Percentiles rank a stretch among this genome's conserved stretches.
phyloP scores from a whole-genome alignment of 2,888 invertebrate species.

The Melipona beecheii region DNA sequence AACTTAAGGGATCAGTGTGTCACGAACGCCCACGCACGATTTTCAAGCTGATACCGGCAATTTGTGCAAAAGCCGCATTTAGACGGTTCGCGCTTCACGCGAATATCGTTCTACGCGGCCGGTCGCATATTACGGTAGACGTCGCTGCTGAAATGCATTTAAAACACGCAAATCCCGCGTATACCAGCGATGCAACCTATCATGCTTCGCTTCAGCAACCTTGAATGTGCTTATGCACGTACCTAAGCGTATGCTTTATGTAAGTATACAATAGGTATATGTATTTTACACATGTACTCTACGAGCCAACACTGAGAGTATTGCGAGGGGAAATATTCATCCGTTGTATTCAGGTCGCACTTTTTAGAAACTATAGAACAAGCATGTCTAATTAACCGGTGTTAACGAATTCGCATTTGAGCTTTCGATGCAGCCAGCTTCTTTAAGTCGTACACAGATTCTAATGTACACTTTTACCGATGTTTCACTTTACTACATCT shows the following conservation, averaged over 20 bases:
- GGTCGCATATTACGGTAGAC: constrained; percentile 50
- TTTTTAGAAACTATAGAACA: constrained; percentile 47
- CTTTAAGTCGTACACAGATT: background rate
- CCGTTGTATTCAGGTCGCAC: constrained; percentile 40
- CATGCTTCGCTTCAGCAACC: constrained; percentile 55
- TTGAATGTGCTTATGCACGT: constrained; percentile 45
- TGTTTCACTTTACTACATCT: background rate
- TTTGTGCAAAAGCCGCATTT: constrained; percentile 31
- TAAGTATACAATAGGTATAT: background rate
- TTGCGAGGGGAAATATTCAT: constrained; percentile 40
- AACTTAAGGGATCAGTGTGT: constrained; percentile 56
- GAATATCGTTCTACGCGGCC: constrained; percentile 22
- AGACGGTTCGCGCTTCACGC: constrained; percentile 35
- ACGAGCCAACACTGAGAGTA: constrained; percentile 3
- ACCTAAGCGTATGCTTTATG: background rate
- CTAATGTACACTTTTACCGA: constrained; percentile 7
- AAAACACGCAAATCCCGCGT: constrained; percentile 56
- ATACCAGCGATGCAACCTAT: constrained; percentile 35
- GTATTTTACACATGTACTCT: constrained; percentile 15
- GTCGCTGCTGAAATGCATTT: constrained; percentile 53
- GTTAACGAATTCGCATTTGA: constrained; percentile 45
- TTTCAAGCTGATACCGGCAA: constrained; percentile 43
- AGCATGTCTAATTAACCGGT: constrained; percentile 35
- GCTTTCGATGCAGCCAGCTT: background rate
- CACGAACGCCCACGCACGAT: constrained; percentile 51